These are phyloP conservation scores for Ornithorhynchus anatinus DNA, from an alignment of 2,113 vertebrate species.

Conservation along the genomic window DNA sequence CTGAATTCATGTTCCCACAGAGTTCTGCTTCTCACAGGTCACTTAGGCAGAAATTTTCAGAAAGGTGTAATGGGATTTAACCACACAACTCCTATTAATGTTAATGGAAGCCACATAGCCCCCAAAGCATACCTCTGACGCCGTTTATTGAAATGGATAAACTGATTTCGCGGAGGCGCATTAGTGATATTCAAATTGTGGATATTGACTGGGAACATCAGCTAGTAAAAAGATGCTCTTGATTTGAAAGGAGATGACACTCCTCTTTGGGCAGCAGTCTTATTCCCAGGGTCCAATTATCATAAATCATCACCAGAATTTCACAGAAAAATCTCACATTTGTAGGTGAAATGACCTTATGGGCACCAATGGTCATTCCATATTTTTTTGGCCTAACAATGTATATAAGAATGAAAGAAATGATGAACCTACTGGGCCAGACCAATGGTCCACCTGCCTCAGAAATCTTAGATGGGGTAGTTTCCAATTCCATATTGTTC, in stretches of 20 bases:
- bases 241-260: not conserved
- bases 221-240: not conserved
- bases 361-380: too few relatives aligned
- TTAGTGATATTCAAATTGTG: not conserved
- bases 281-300: too few relatives aligned
- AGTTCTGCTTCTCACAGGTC: not conserved
- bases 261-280: not conserved
- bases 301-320: too few relatives aligned
- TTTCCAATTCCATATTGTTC: too few relatives aligned
- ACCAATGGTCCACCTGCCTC: too few relatives aligned
- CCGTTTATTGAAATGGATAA: not conserved
- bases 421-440: too few relatives aligned
- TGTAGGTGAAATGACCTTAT: too few relatives aligned
- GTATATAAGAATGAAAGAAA: too few relatives aligned
- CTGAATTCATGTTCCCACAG: not conserved
- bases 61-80: not conserved
- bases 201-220: not conserved
- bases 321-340: too few relatives aligned
- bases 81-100: fast-evolving
- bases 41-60: not conserved
- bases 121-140: not conserved
- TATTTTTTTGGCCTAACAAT: too few relatives aligned
- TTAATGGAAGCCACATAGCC: not conserved
- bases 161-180: not conserved
- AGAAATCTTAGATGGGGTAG: too few relatives aligned